Evolutionary conservation across 1,140 invertebrate species (phyloP).

Genomic region (Paraescarpia echinospica): DNA sequence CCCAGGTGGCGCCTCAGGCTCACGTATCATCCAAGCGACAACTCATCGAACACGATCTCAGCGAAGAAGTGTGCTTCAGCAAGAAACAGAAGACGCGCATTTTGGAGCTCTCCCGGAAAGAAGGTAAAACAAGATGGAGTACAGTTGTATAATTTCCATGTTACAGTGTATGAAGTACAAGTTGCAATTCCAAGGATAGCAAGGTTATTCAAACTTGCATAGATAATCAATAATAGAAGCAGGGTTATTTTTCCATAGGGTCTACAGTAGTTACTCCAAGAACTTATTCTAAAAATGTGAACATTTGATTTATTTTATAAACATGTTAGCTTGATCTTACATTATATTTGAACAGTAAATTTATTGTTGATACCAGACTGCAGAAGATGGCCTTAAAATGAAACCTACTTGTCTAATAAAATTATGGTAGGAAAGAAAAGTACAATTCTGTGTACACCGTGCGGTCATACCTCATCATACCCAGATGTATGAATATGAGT

Average conservation of each 20-base stretch:
- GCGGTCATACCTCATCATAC: no score
- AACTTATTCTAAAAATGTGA: no score
- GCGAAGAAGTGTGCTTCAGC: constrained; percentile 10
- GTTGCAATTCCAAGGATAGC: not conserved
- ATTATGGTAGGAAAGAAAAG: no score
- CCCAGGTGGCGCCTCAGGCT: not conserved
- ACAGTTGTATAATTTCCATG: not conserved
- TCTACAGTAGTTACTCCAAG: no score
- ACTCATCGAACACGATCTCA: not conserved
- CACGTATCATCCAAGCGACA: not conserved
- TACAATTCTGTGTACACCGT: no score
- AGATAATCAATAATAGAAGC: not conserved
- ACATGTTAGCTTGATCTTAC: no score
- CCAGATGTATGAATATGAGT: no score
- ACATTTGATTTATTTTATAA: no score
- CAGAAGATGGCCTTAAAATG: no score
- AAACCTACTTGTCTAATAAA: no score
- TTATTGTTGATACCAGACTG: no score
- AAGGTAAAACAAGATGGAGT: not conserved
- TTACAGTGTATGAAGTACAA: not conserved
- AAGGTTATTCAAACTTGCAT: not conserved
- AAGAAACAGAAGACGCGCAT: constrained; percentile 20
- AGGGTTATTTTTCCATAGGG: not conserved
- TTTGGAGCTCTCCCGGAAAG: constrained; percentile 19
- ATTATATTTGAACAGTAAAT: no score